phyloP scores from a whole-genome alignment of 2,888 invertebrate genomes.

The Macrophya alboannulata region DNA sequence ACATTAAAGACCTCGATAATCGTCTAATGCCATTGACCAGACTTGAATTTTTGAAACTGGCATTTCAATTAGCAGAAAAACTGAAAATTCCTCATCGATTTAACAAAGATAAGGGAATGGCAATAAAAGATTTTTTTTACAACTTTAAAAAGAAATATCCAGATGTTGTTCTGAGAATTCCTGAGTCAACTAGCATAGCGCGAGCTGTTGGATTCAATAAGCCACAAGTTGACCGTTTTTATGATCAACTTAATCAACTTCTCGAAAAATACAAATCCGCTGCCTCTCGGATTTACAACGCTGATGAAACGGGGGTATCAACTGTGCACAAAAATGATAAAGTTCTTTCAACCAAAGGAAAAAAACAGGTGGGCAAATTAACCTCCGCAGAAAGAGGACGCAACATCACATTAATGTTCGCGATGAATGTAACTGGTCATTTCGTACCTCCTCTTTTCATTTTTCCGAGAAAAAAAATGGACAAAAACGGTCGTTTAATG shows the following conservation, averaged over 20 bases:
- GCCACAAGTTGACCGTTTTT: slow-evolving; percentile 29
- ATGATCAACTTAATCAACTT: slow-evolving; percentile 26
- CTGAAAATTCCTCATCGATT: too few species aligned
- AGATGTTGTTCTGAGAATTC: slow-evolving; percentile 27
- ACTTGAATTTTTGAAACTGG: too few species aligned
- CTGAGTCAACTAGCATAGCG: slow-evolving; percentile 9
- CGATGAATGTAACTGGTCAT: slow-evolving; percentile 59
- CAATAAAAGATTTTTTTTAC: background rate
- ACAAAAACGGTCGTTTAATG: slow-evolving; percentile 61
- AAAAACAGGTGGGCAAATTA: slow-evolving; percentile 32
- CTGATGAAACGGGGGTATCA: slow-evolving; percentile 28
- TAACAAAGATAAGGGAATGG: too few species aligned
- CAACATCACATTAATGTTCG: slow-evolving; percentile 35
- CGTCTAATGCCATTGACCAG: too few species aligned
- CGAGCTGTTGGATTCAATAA: slow-evolving; percentile 30
- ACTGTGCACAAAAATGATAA: slow-evolving; percentile 22
- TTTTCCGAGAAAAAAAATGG: slow-evolving; percentile 62
- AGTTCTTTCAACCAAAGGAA: slow-evolving; percentile 20
- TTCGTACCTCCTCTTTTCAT: slow-evolving; percentile 63
- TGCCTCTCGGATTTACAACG: background rate
- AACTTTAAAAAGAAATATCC: slow-evolving; percentile 34
- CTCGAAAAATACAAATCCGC: slow-evolving; percentile 2
- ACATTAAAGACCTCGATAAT: too few species aligned
- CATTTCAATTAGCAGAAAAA: too few species aligned
- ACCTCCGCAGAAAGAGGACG: slow-evolving; percentile 39